Evolutionary conservation across 2,888 invertebrate genomes (phyloP).

Genomic region (Neelides folsomi): DNA sequence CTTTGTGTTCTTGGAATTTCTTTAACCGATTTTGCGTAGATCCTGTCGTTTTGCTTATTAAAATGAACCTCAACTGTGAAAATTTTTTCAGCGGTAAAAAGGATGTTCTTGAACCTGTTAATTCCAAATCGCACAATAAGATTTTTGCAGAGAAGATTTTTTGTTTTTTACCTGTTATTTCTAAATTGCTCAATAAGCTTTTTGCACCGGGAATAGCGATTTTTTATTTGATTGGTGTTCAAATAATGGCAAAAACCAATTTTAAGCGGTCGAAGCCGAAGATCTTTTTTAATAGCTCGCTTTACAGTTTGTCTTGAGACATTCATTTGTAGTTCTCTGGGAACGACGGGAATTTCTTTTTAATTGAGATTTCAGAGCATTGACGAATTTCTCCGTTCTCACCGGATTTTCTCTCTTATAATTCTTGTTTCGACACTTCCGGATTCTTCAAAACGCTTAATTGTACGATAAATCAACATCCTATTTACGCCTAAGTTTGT

Average conservation of each 20-base stretch:
- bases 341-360: constrained; percentile 1
- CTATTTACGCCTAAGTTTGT: not conserved
- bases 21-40: not conserved
- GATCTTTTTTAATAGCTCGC: constrained; percentile 2
- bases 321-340: not conserved
- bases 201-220: not conserved
- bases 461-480: not conserved
- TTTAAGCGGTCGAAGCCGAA: not conserved
- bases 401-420: not conserved
- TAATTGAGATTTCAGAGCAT: not conserved
- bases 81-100: constrained; percentile 7
- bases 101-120: not conserved
- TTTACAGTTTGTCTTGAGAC: not conserved
- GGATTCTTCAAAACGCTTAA: not conserved
- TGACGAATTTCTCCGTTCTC: not conserved
- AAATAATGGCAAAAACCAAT: not conserved
- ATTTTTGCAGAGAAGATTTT: no score
- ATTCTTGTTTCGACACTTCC: not conserved
- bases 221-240: not conserved
- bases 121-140: not conserved
- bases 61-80: constrained; percentile 2
- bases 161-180: not conserved
- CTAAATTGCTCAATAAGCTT: not conserved
- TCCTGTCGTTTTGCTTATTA: constrained; percentile 6
- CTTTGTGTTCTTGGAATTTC: no score